Conservation (phyloP, 1,140 invertebrate species). For the Drosophila bocqueti region DNA sequence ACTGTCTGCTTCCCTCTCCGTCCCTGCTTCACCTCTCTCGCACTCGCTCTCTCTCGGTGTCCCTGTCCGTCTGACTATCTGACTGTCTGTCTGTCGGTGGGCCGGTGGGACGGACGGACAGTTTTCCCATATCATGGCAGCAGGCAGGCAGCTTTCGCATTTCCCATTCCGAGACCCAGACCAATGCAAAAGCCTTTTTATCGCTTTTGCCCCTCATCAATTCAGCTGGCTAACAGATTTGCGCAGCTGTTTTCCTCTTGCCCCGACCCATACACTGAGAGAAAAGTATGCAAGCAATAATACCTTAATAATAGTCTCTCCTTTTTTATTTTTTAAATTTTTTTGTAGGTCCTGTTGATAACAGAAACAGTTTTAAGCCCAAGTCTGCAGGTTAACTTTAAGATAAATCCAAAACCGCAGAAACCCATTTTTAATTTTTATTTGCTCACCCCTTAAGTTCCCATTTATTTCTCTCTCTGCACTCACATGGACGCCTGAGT, state of each 20-base stretch:
- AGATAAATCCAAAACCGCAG: accelerated
- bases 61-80: constrained; percentile 11
- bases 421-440: background rate
- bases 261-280: background rate
- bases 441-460: no score
- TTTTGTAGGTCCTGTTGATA: no score
- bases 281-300: background rate
- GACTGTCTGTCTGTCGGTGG: constrained; percentile 7
- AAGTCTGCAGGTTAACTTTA: background rate
- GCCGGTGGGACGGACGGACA: constrained; percentile 14
- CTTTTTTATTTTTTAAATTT: no score
- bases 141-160: constrained; percentile 45
- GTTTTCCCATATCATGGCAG: constrained; percentile 68
- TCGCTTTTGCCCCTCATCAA: constrained; percentile 80
- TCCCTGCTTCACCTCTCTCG: background rate
- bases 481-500: constrained; percentile 6
- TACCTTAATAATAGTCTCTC: background rate
- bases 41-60: background rate
- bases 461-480: background rate
- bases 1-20: constrained; percentile 58
- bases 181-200: constrained; percentile 77
- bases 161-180: constrained; percentile 31
- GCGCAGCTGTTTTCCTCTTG: constrained; percentile 58
- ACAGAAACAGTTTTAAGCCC: background rate
- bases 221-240: constrained; percentile 80